Conservation (phyloP, 2,113 vertebrate species). For the Conger conger region DNA sequence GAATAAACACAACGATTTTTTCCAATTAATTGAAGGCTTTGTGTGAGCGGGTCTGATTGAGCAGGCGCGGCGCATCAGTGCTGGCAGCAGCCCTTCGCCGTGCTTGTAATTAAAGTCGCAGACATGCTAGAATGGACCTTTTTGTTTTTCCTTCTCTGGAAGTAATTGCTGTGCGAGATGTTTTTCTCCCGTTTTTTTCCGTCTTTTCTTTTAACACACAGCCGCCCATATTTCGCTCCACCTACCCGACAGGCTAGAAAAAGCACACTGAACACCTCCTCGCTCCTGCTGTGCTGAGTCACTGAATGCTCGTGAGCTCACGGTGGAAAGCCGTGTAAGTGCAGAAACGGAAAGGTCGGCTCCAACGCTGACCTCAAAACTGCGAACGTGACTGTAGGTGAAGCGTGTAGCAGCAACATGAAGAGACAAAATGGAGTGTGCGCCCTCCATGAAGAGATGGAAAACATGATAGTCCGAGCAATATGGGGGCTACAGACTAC, state of each 20-base stretch:
- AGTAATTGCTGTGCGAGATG: slow-evolving; percentile 49
- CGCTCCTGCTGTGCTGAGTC: not conserved
- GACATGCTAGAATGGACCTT: slow-evolving; percentile 27
- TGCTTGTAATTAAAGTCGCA: slow-evolving; percentile 47
- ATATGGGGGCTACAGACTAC: not conserved
- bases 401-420: not conserved
- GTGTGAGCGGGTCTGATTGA: not conserved
- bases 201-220: slow-evolving; percentile 47
- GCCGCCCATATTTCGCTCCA: slow-evolving; percentile 53
- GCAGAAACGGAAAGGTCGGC: not conserved
- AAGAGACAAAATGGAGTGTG: not conserved
- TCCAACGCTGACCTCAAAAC: not conserved
- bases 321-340: not conserved
- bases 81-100: slow-evolving; percentile 31
- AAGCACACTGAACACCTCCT: slow-evolving; percentile 1
- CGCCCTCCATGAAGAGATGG: not conserved
- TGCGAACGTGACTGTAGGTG: not conserved
- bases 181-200: slow-evolving; percentile 40
- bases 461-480: not conserved
- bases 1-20: not conserved
- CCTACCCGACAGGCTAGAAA: slow-evolving; percentile 45
- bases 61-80: not conserved
- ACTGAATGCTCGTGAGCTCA: not conserved
- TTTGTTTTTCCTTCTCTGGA: slow-evolving; percentile 38
- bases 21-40: not conserved